Percentiles rank a stretch among this genome's conserved stretches.
Evolutionary conservation across 2,113 vertebrate genomes (phyloP).

Genomic region (Castor canadensis): DNA sequence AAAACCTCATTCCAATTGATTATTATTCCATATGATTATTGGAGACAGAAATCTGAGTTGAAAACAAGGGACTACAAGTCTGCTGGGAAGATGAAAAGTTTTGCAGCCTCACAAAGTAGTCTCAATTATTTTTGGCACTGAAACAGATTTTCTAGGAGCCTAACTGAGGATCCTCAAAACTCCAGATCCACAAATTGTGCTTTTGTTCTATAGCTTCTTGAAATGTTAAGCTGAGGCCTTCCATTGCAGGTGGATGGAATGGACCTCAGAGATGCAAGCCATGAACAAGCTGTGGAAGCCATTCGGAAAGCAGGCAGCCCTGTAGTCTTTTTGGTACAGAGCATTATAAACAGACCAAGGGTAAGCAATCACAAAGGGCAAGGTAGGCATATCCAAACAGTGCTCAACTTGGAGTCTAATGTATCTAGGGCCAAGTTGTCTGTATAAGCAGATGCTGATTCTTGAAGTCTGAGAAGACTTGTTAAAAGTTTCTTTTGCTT

Average conservation of each 20-base stretch:
- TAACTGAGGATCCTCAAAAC: slow-evolving; percentile 5
- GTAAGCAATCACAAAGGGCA: slow-evolving; percentile 86
- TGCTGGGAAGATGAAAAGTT: not conserved
- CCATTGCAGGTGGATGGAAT: slow-evolving; percentile 95
- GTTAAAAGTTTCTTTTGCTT: slow-evolving; percentile 8
- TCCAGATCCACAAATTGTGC: slow-evolving; percentile 62
- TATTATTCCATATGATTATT: not conserved
- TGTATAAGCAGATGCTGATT: not conserved
- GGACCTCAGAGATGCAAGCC: slow-evolving; percentile 97
- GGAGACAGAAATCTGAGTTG: not conserved
- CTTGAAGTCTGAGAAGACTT: slow-evolving; percentile 40
- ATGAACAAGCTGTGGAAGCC: slow-evolving; percentile 98
- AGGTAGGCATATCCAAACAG: slow-evolving; percentile 65
- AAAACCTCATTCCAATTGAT: not conserved
- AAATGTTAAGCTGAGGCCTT: slow-evolving; percentile 86
- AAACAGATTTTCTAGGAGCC: not conserved
- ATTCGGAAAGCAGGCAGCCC: slow-evolving; percentile 97
- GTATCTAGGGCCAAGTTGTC: slow-evolving; percentile 57
- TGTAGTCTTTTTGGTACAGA: slow-evolving; percentile 97
- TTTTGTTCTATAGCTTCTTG: slow-evolving; percentile 77
- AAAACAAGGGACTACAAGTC: not conserved
- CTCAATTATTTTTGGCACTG: slow-evolving; percentile 24
- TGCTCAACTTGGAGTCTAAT: slow-evolving; percentile 62
- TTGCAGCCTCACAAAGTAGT: not conserved
- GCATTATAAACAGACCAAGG: slow-evolving; percentile 93